Evolutionary conservation across 2,113 vertebrate species (phyloP).

Genomic region (Catagonus wagneri): DNA sequence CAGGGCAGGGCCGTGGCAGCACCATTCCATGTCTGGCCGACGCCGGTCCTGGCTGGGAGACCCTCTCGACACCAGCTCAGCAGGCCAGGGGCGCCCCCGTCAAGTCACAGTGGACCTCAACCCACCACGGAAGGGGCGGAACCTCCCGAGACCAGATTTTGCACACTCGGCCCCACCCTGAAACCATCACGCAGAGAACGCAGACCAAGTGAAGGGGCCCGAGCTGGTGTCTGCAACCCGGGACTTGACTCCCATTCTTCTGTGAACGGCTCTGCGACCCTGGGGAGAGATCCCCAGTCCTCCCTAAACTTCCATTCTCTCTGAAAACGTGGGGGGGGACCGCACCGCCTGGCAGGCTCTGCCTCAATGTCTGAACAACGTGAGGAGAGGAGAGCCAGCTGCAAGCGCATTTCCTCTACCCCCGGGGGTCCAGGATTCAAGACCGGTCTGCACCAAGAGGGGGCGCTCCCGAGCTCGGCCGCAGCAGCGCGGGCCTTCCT

Average conservation of each 20-base stretch:
- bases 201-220: background rate
- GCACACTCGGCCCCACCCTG: accelerated
- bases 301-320: background rate
- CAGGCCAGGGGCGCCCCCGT: background rate
- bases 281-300: accelerated
- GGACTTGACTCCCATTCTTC: background rate
- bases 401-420: accelerated
- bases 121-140: background rate
- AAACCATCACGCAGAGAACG: background rate
- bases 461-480: accelerated
- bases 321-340: background rate
- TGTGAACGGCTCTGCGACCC: accelerated
- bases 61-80: accelerated
- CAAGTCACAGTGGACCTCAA: background rate
- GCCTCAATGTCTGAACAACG: accelerated
- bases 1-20: background rate
- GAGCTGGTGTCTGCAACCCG: accelerated
- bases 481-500: accelerated
- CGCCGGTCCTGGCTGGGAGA: background rate
- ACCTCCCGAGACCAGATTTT: too few relatives aligned
- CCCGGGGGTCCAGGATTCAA: accelerated
- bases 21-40: background rate
- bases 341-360: accelerated
- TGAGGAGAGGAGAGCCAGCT: background rate
- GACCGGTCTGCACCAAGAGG: background rate